phyloP scores from a whole-genome alignment of 2,797 vertebrate species.

The Artibeus jamaicensis region DNA sequence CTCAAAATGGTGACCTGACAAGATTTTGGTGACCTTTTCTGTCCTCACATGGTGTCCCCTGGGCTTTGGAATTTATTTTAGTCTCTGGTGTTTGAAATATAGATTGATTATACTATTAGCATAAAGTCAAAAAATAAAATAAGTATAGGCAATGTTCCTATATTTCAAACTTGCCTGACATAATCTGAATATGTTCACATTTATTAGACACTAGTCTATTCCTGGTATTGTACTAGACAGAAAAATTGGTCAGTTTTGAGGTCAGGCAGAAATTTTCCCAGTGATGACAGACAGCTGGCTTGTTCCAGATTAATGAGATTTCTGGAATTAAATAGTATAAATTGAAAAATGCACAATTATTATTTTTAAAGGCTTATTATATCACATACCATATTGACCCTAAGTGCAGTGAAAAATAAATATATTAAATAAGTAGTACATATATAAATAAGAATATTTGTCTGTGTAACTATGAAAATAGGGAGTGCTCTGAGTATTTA shows the following conservation, averaged over 20 bases:
- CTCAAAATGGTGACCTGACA: not conserved
- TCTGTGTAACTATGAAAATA: not conserved
- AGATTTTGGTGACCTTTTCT: constrained; percentile 1
- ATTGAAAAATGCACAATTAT: not conserved
- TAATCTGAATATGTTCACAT: not conserved
- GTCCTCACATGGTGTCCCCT: not conserved
- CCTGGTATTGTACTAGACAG: not conserved
- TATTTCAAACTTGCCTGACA: not conserved
- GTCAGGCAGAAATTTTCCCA: not conserved
- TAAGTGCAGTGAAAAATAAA: not conserved
- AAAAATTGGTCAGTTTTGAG: not conserved
- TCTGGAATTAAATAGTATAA: not conserved
- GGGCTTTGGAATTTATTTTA: not conserved
- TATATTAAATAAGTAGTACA: not conserved
- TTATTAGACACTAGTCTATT: not conserved
- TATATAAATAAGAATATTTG: not conserved
- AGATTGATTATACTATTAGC: not conserved
- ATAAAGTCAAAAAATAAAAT: not conserved
- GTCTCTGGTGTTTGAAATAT: not conserved
- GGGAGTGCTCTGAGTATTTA: not conserved
- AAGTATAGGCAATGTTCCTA: not conserved
- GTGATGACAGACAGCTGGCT: not conserved
- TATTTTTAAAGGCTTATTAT: not conserved
- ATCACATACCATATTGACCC: not conserved
- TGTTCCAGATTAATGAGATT: not conserved